phyloP scores from a whole-genome alignment of 1,140 invertebrate genomes.

The Drosophila nannoptera region DNA sequence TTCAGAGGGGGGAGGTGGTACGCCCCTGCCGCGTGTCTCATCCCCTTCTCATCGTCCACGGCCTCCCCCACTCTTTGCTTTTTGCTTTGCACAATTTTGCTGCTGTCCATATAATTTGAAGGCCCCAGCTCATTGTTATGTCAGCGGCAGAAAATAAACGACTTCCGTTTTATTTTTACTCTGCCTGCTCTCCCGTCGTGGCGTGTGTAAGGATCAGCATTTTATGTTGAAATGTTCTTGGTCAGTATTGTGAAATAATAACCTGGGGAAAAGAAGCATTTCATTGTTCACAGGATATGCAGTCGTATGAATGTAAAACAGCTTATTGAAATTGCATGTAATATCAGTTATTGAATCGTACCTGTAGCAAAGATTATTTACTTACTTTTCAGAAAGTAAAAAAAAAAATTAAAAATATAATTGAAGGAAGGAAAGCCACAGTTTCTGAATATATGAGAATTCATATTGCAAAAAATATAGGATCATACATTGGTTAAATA shows the following conservation, averaged over 20 bases:
- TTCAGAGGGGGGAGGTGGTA: background rate
- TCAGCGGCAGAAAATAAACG: slow-evolving; percentile 57
- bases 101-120: slow-evolving; percentile 50
- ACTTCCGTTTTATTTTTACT: slow-evolving; percentile 53
- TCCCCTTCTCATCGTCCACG: no score
- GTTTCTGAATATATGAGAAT: no score
- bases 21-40: no score
- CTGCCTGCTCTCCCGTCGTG: slow-evolving; percentile 9
- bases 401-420: no score
- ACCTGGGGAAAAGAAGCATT: slow-evolving; percentile 7
- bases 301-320: slow-evolving; percentile 3
- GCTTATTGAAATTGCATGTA: background rate
- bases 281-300: slow-evolving; percentile 36
- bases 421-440: no score
- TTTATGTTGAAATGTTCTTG: slow-evolving; percentile 17
- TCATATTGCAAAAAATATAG: no score
- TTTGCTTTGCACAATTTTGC: background rate
- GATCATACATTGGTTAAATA: no score
- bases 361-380: background rate
- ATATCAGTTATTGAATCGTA: background rate
- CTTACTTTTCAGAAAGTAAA: no score
- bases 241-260: slow-evolving; percentile 31
- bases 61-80: background rate
- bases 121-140: slow-evolving; percentile 58
- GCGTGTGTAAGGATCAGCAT: slow-evolving; percentile 40